phyloP scores from a whole-genome alignment of 2,113 vertebrate genomes.

The Propithecus coquereli region DNA sequence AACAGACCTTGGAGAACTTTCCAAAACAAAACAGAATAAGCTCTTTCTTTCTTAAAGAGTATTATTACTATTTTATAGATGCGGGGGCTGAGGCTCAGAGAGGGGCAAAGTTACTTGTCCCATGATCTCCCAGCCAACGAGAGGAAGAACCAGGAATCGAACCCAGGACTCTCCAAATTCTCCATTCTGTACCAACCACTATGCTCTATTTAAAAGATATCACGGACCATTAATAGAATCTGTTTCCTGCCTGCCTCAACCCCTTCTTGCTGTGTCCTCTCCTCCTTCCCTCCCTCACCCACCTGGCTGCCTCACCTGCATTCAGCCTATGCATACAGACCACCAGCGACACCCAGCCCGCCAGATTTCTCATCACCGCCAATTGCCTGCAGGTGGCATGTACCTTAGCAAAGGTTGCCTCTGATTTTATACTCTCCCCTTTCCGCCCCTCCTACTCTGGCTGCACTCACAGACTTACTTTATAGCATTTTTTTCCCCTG shows the following conservation, averaged over 20 bases:
- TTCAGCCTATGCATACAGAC: not conserved
- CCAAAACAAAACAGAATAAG: not conserved
- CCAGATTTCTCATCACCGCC: not conserved
- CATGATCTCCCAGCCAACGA: not conserved
- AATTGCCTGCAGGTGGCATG: not conserved
- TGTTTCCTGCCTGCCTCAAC: not conserved
- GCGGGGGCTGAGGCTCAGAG: not conserved
- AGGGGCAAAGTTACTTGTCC: too few relatives aligned
- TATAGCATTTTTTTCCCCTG: rapidly evolving
- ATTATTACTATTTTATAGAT: not conserved
- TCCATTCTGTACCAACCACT: rapidly evolving
- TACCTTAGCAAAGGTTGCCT: rapidly evolving
- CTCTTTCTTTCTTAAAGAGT: not conserved
- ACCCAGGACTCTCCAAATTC: not conserved
- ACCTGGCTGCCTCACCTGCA: constrained; percentile 30
- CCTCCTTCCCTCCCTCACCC: not conserved
- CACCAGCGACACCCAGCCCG: not conserved
- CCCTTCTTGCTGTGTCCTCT: not conserved
- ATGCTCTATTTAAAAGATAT: not conserved
- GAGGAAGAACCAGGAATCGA: not conserved
- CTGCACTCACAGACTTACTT: not conserved
- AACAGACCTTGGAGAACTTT: not conserved
- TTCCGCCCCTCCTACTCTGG: not conserved
- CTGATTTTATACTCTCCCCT: not conserved
- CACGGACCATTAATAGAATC: too few relatives aligned